Conservation (phyloP, 2,113 vertebrate genomes). For the Paracanthobrama guichenoti region DNA sequence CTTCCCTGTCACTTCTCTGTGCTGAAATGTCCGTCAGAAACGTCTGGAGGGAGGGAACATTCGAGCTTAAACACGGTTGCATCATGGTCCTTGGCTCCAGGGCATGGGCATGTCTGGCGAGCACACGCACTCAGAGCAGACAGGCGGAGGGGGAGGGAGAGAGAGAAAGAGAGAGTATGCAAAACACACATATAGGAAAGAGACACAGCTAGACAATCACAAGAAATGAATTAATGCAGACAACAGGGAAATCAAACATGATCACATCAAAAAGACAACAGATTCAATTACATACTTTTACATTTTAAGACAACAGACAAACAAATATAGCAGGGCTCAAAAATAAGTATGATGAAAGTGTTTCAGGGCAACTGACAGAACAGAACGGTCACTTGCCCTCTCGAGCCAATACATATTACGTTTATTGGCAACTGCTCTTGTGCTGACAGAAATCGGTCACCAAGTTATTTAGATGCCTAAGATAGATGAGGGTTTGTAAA, state of each 20-base stretch:
- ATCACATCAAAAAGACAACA: neutral
- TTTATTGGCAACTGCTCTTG: neutral
- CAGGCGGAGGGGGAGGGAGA: neutral
- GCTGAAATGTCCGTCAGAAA: constrained; percentile 29
- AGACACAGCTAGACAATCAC: neutral
- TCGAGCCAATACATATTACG: neutral
- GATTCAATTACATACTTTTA: neutral
- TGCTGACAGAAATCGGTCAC: neutral
- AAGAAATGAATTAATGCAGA: neutral
- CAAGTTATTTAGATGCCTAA: neutral
- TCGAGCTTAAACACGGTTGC: constrained; percentile 34
- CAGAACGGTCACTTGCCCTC: neutral
- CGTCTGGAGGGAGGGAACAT: constrained; percentile 18
- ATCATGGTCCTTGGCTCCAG: constrained; percentile 44
- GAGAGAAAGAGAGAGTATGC: constrained; percentile 12
- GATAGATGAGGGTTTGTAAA: neutral
- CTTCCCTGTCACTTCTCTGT: constrained; percentile 16
- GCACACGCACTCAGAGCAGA: constrained; percentile 6
- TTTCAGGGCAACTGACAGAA: neutral
- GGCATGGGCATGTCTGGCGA: constrained; percentile 38
- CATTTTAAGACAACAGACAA: neutral
- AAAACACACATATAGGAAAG: constrained; percentile 18
- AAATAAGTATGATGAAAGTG: neutral
- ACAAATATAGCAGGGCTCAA: constrained; percentile 3
- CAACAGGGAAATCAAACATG: neutral